These are phyloP conservation scores for Carassius auratus DNA, from an alignment of 2,113 vertebrate species.

Conservation along the genomic window DNA sequence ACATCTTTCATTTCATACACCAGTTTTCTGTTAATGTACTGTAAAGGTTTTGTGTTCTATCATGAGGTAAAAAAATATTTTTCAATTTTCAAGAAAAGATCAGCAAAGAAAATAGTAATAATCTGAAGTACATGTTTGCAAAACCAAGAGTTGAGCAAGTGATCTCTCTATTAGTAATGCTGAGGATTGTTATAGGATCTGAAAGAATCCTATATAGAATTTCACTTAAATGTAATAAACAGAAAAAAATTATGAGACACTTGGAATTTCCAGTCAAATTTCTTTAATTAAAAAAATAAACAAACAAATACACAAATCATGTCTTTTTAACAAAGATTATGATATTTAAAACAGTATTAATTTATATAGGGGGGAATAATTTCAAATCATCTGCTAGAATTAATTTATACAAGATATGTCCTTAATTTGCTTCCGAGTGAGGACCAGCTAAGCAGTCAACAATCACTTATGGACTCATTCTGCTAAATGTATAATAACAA, in stretches of 20 bases:
- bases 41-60: background rate
- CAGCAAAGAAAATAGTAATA: background rate
- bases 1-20: too few species aligned
- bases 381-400: background rate
- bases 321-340: slow-evolving; percentile 12
- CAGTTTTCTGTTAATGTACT: too few species aligned
- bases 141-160: background rate
- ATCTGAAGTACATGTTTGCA: background rate
- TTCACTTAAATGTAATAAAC: background rate
- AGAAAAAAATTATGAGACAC: background rate
- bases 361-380: slow-evolving; percentile 10
- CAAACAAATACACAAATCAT: background rate
- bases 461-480: slow-evolving; percentile 43
- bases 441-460: slow-evolving; percentile 36
- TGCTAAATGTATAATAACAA: slow-evolving; percentile 8
- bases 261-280: slow-evolving; percentile 8
- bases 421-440: slow-evolving; percentile 30
- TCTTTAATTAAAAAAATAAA: slow-evolving; percentile 42
- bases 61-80: background rate
- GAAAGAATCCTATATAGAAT: background rate
- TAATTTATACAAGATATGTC: background rate
- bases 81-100: background rate
- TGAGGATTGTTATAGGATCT: background rate
- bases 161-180: background rate
- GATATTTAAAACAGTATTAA: background rate